Base-by-base conservation (phyloP, 2,797 vertebrate species). In the Chaetophractus vellerosus region DNA sequence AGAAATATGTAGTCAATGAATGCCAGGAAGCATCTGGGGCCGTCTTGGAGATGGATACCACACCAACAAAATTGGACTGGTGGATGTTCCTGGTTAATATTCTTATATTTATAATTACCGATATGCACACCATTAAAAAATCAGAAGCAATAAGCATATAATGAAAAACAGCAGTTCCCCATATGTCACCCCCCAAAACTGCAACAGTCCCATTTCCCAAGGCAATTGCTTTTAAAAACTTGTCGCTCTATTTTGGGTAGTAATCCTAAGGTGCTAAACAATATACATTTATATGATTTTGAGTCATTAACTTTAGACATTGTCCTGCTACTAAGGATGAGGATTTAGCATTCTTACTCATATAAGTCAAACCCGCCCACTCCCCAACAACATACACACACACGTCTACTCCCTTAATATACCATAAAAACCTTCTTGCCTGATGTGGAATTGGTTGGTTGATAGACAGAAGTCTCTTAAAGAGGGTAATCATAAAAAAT, bases 401-500 rank as follows among this genome's bases (percentile, higher is more conserved):
- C 1, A 15, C 1, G 26, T 12, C 16, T n/a, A 16, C 66, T 41
- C 41, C 15, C 4, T 92, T 31, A 61, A n/a, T 55, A 59, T 57
- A 59, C 26, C 5, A 8, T 59, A 28, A 86, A 91, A 80, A 4
- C 18, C 59, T 78, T 81, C 83, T 80, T 84, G 52, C 28, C 33
- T 52, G 36, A 81, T 36, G 16, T 71, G 24, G 7, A 71, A 33
- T n/a, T 55, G 24, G 16, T 63, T 90, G 69, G 64, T 72, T 91
- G 90, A 93, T 18, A 95, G 76, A 57, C 9, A 76, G 61, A 78
- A 91, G 26, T 63, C 80, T 24, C 52, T 80, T 88, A 69, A 81
- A 88, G 24, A 72, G 41, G 10, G 26, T 41, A 85, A 93, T 95
- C 84, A 94, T 48, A 84, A 59, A 81, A 88, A 88, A 95, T 74